These are phyloP conservation scores for Dorcus parallelipipedus DNA, from an alignment of 2,888 invertebrate genomes.

Conservation along the genomic window DNA sequence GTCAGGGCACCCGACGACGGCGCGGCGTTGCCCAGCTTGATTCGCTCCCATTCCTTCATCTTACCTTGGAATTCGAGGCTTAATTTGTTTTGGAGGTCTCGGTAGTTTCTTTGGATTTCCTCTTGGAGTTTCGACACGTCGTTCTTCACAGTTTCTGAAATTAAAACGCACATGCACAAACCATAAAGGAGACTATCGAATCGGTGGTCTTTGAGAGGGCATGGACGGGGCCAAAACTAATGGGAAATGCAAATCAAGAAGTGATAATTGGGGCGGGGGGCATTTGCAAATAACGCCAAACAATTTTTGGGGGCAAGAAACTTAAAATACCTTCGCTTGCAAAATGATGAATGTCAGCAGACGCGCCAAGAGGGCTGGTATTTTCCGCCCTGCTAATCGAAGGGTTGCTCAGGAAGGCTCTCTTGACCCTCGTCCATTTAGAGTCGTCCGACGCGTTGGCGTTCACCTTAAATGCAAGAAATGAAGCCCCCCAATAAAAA, in stretches of 20 bases:
- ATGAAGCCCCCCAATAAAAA: background rate
- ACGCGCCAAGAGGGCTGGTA: constrained; percentile 11
- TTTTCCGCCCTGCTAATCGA: constrained; percentile 24
- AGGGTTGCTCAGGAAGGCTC: constrained; percentile 58
- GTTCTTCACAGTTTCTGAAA: constrained; percentile 6
- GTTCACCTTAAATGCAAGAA: constrained; percentile 4
- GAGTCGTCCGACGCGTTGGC: constrained; percentile 49
- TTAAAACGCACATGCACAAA: background rate
- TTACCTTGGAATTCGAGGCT: constrained; percentile 73
- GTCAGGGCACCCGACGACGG: constrained; percentile 25
- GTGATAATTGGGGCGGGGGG: too few relatives aligned
- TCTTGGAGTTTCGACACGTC: constrained; percentile 48
- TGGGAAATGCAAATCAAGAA: too few relatives aligned
- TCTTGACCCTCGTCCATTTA: constrained; percentile 72
- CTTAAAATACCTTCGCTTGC: background rate
- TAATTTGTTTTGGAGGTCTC: constrained; percentile 68
- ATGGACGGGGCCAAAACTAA: too few relatives aligned
- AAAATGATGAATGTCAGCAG: constrained; percentile 6
- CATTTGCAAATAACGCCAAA: too few relatives aligned
- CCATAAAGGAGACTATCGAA: too few relatives aligned
- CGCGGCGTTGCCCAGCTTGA: constrained; percentile 35
- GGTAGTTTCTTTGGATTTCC: constrained; percentile 70
- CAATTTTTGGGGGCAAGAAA: too few relatives aligned
- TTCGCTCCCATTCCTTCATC: constrained; percentile 54
- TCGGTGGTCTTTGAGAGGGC: too few relatives aligned